phyloP scores from a whole-genome alignment of 35 echinoderm and acorn worm species.

The Stichopus chloronotus region DNA sequence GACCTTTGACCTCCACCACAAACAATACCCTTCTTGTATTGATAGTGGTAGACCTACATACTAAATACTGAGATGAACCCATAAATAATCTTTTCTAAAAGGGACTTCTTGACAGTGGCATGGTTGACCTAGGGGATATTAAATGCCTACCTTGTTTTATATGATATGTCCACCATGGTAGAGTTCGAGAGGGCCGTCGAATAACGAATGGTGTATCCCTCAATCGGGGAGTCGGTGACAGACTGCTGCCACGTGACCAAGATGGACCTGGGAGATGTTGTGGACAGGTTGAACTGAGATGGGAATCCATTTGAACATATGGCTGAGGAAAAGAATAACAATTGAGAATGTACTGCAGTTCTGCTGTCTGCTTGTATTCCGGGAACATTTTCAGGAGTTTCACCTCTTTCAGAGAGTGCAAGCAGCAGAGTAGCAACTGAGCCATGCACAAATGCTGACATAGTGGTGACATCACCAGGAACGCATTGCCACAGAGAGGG shows the following conservation, averaged over 20 bases:
- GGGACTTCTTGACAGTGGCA: too few relatives aligned
- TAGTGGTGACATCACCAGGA: too few relatives aligned
- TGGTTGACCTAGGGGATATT: too few relatives aligned
- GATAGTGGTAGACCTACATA: too few relatives aligned
- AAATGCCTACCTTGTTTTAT: constrained; percentile 4
- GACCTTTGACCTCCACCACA: too few relatives aligned
- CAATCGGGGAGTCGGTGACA: not conserved
- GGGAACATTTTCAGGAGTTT: not conserved
- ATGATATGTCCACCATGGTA: not conserved
- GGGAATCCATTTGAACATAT: constrained; percentile 49
- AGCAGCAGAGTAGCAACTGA: too few relatives aligned
- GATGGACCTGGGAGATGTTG: not conserved
- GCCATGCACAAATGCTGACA: too few relatives aligned
- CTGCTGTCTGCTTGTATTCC: not conserved
- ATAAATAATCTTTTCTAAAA: too few relatives aligned
- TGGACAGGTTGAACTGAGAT: constrained; percentile 7
- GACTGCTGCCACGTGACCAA: constrained; percentile 40
- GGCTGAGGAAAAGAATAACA: not conserved
- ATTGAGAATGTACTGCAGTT: not conserved
- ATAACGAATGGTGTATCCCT: constrained; percentile 32
- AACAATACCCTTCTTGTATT: too few relatives aligned
- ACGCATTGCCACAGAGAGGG: too few relatives aligned
- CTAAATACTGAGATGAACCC: too few relatives aligned
- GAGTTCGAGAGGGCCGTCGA: constrained; percentile 12
- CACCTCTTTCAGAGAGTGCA: too few relatives aligned